Evolutionary conservation across 1,140 invertebrate species (phyloP).

Genomic region (Bombus fervidus): DNA sequence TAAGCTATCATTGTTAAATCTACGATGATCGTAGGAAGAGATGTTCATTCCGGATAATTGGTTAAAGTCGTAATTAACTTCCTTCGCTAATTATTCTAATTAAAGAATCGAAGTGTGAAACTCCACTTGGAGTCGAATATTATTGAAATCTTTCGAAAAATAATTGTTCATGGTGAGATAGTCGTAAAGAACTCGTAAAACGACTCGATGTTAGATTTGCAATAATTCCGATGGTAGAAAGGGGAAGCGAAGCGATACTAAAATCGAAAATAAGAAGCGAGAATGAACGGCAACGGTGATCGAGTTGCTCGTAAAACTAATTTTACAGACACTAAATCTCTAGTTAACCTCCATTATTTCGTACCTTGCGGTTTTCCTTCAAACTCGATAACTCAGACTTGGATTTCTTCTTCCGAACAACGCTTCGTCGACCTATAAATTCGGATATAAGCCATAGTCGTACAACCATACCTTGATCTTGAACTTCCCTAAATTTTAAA

Average conservation of each 20-base stretch:
- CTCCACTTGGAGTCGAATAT: background rate
- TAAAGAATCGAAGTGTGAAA: background rate
- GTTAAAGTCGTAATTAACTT: background rate
- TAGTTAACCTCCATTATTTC: background rate
- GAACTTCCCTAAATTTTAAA: background rate
- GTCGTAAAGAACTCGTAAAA: background rate
- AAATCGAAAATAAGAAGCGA: background rate
- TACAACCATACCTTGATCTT: background rate
- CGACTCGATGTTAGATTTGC: background rate
- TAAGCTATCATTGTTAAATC: background rate
- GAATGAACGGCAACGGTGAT: background rate
- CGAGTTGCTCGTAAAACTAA: background rate
- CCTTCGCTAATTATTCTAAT: background rate
- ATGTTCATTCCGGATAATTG: background rate
- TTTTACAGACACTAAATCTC: slow-evolving; percentile 12
- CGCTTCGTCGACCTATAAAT: background rate
- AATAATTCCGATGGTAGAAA: background rate
- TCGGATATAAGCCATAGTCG: background rate
- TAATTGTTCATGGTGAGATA: background rate
- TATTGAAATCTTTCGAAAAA: background rate
- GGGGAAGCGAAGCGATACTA: background rate
- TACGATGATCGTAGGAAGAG: background rate
- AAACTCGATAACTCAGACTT: background rate
- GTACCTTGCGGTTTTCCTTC: background rate
- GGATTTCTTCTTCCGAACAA: background rate